These are phyloP conservation scores for Macrobrachium rosenbergii DNA, from an alignment of 1,140 invertebrate genomes.

Conservation along the genomic window DNA sequence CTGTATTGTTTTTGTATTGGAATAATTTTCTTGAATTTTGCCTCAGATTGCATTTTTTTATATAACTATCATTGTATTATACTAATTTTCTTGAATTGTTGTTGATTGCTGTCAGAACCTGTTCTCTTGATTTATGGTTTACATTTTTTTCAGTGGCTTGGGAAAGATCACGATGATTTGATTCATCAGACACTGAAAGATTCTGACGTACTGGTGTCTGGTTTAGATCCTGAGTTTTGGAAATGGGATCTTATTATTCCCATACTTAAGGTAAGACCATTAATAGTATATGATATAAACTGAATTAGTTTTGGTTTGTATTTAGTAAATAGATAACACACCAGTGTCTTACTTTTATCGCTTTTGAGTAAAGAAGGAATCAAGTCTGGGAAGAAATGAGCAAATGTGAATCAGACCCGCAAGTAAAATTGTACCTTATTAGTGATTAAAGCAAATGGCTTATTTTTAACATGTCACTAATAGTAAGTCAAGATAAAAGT, in stretches of 20 bases:
- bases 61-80: no score
- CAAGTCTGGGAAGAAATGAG: no score
- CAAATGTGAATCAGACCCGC: no score
- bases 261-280: slow-evolving; percentile 79
- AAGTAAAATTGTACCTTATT: no score
- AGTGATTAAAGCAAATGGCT: neutral
- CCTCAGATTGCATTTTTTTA: no score
- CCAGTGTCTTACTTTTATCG: no score
- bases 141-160: slow-evolving; percentile 70
- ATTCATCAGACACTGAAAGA: slow-evolving; percentile 77
- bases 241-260: slow-evolving; percentile 87
- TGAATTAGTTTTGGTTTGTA: neutral
- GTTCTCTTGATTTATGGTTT: neutral
- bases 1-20: no score
- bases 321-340: neutral
- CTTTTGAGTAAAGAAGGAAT: no score
- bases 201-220: slow-evolving; percentile 80
- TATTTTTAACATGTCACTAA: neutral
- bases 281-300: neutral
- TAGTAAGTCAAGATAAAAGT: slow-evolving; percentile 54
- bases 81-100: neutral
- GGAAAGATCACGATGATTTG: slow-evolving; percentile 76
- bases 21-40: no score
- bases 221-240: slow-evolving; percentile 80
- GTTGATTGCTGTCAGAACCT: neutral